These are phyloP conservation scores for Synaphobranchus kaupii DNA, from an alignment of 2,797 vertebrate genomes.

Conservation along the genomic window DNA sequence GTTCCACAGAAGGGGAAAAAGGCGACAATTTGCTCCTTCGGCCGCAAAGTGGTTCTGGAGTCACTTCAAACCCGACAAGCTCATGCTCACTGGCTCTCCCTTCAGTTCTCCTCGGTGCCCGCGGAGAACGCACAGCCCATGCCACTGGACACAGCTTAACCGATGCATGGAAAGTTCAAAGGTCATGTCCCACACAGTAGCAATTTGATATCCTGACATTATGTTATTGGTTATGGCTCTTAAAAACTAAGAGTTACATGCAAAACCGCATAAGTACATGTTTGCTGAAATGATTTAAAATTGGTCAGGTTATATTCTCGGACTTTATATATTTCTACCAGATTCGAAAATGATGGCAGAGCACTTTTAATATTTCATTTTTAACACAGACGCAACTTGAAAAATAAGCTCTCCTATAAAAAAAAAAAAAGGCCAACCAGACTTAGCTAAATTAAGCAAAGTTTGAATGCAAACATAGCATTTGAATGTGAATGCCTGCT, in stretches of 20 bases:
- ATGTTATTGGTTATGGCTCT: conserved; percentile 67
- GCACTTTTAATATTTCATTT: conserved; percentile 2
- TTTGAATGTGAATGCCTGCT: conserved; percentile 12
- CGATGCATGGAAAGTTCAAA: conserved; percentile 69
- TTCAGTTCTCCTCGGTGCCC: conserved; percentile 59
- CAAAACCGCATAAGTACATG: conserved; percentile 73
- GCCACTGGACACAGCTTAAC: conserved; percentile 58
- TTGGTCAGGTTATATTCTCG: conserved; percentile 49
- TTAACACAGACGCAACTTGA: conserved; percentile 1
- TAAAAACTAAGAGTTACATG: conserved; percentile 62
- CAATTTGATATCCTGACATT: conserved; percentile 70
- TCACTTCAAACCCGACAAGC: conserved; percentile 59
- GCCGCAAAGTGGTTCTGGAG: conserved; percentile 69
- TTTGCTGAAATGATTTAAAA: conserved; percentile 61
- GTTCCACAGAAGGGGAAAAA: conserved; percentile 45
- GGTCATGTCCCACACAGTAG: conserved; percentile 71
- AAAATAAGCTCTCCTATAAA: conserved; percentile 15
- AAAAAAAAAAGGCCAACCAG: conserved; percentile 12
- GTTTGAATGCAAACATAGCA: neutral
- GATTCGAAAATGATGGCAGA: conserved; percentile 30
- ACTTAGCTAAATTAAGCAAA: neutral
- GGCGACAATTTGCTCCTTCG: conserved; percentile 69
- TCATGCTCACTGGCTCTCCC: conserved; percentile 62
- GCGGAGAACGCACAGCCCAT: conserved; percentile 55
- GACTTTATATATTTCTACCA: conserved; percentile 34